Evolutionary conservation across 2,888 invertebrate species (phyloP), one percentile per base, ranked within the genome.

Genomic region (Athrips mouffetella): DNA sequence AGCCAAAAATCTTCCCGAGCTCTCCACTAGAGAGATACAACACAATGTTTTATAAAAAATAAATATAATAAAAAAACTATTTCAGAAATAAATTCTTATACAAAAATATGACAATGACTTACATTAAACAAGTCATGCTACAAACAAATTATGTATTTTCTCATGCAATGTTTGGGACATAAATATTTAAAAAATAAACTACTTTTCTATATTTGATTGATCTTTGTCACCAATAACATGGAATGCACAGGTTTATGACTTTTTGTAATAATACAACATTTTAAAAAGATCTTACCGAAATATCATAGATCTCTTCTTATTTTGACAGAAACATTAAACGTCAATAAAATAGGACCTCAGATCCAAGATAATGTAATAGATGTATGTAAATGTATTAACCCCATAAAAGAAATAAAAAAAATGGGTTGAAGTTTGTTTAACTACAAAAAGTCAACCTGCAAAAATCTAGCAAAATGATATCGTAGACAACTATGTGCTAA

Each of bases 1-100:
- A 68, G 64, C 63, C 63, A 61, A 65, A n/a, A 67, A 73, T 69
- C 88, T 88, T 89, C 87, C 86, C 78, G 87, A 88, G 88, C 85
- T 87, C 87, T 87, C 86, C 88, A 89, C 88, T 76, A 81, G 85
- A 85, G 87, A 88, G 87, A 69, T 74, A 78, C 59, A 70, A n/a
- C n/a, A n/a, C n/a, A n/a, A n/a, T 67, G 61, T 73, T 62, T 70
- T 65, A 75, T 67, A 62, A 67, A 65, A 63, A 58, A 65, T 67
- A 62, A 62, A 65, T 62, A 66, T 53, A 60, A 54, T 60, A 60
- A 68, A 62, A 72, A 66, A 65, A 37, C 11, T 11, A 11, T 21
- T 21, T 27, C 3, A 37, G 66, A 63, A 44, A 27, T 58, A 64
- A 67, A 65, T 62, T 60, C 27, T 54, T 48, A 53, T 47, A 59